A percentile compares a stretch with the other conserved stretches of the same genome.
phyloP scores from a whole-genome alignment of 2,113 vertebrate genomes.

The Esox niger region DNA sequence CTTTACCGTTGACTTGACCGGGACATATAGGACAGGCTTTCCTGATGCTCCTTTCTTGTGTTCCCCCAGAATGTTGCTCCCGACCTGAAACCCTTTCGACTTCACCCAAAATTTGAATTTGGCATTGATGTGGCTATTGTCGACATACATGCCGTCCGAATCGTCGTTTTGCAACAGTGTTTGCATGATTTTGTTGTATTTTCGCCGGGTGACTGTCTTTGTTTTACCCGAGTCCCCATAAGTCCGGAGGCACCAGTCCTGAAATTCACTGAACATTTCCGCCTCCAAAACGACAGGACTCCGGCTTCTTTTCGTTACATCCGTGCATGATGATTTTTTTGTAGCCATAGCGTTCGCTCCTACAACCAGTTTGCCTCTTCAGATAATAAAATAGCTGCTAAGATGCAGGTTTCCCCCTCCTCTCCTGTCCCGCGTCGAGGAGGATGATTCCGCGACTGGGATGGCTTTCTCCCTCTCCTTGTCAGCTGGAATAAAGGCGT shows the following conservation, averaged over 20 bases:
- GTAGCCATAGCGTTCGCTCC: slow-evolving; percentile 67
- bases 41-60: slow-evolving; percentile 83
- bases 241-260: slow-evolving; percentile 96
- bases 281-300: slow-evolving; percentile 87
- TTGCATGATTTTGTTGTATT: slow-evolving; percentile 88
- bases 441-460: slow-evolving; percentile 41
- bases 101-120: slow-evolving; percentile 99
- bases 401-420: slow-evolving; percentile 33
- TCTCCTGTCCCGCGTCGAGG: slow-evolving; percentile 60
- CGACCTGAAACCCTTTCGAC: slow-evolving; percentile 86
- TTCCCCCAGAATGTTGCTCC: slow-evolving; percentile 74
- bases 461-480: slow-evolving; percentile 16
- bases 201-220: slow-evolving; percentile 95
- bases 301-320: slow-evolving; percentile 78
- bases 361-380: slow-evolving; percentile 38
- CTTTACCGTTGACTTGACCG: slow-evolving; percentile 92
- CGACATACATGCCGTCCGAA: slow-evolving; percentile 74
- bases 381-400: slow-evolving; percentile 44
- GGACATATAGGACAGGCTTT: slow-evolving; percentile 89
- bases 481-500: slow-evolving; percentile 25
- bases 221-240: slow-evolving; percentile 96
- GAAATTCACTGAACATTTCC: slow-evolving; percentile 95
- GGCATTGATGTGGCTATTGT: slow-evolving; percentile 87
- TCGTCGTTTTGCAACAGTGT: slow-evolving; percentile 79
- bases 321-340: slow-evolving; percentile 75